These are phyloP conservation scores for Tuberolachnus salignus DNA, from an alignment of 2,888 invertebrate genomes.

Conservation along the genomic window DNA sequence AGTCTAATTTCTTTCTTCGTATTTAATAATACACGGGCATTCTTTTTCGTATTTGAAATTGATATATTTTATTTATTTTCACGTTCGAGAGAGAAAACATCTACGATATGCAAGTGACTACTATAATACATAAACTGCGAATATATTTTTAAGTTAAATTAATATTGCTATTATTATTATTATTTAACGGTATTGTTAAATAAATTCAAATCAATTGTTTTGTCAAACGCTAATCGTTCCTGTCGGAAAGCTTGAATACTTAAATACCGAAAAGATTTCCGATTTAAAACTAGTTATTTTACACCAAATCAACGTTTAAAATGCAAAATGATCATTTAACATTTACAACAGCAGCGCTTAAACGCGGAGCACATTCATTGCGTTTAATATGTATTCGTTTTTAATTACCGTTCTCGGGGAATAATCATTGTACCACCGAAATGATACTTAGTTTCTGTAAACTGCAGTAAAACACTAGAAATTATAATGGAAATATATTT, in stretches of 20 bases:
- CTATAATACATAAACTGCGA: no score
- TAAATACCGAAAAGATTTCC: neutral
- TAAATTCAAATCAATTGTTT: neutral
- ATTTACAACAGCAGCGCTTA: slow-evolving; percentile 1
- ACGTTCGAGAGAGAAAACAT: no score
- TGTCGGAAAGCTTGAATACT: neutral
- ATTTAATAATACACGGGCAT: no score
- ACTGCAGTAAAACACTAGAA: neutral
- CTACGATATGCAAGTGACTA: no score
- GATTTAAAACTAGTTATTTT: neutral
- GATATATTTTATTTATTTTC: no score
- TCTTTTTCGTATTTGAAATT: no score
- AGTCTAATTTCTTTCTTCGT: no score
- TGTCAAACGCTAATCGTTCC: neutral
- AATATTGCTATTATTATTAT: no score
- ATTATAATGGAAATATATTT: neutral
- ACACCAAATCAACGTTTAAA: slow-evolving; percentile 14
- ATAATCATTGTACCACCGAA: neutral
- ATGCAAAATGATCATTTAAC: slow-evolving; percentile 29
- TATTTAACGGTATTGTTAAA: neutral
- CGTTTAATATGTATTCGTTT: slow-evolving; percentile 21
- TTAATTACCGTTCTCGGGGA: slow-evolving; percentile 17
- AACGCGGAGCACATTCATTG: neutral
- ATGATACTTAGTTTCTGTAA: neutral
- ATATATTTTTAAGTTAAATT: no score